phyloP scores from a whole-genome alignment of 2,888 invertebrate genomes.

The Smittia sp. region DNA sequence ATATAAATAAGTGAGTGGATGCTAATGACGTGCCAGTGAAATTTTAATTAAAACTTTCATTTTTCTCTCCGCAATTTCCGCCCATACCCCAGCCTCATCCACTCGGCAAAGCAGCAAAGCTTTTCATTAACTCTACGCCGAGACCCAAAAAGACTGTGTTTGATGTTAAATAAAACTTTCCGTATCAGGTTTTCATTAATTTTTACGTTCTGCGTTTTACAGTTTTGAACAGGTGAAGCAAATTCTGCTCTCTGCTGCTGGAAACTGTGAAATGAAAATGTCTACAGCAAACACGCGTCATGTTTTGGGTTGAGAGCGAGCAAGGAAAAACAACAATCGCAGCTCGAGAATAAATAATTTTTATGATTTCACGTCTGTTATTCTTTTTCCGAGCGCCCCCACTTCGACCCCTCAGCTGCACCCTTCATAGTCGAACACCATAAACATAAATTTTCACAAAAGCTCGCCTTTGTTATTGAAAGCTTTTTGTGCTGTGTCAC shows the following conservation, averaged over 20 bases:
- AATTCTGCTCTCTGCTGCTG: background rate
- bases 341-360: background rate
- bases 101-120: background rate
- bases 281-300: background rate
- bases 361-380: background rate
- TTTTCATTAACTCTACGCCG: conserved; percentile 11
- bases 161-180: conserved; percentile 23
- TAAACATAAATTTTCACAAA: conserved; percentile 10
- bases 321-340: background rate
- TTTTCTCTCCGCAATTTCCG: background rate
- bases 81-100: background rate
- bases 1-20: conserved; percentile 31
- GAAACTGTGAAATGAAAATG: background rate
- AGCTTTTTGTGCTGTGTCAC: background rate
- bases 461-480: background rate
- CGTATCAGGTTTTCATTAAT: conserved; percentile 9
- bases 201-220: background rate
- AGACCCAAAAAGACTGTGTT: background rate
- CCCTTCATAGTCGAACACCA: background rate
- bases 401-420: background rate
- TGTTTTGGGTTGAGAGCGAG: background rate
- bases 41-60: conserved; percentile 41
- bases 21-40: conserved; percentile 36
- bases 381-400: background rate
- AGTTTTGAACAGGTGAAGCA: conserved; percentile 15